Conservation (phyloP, 2,113 vertebrate genomes). For the Desmodus rotundus region DNA sequence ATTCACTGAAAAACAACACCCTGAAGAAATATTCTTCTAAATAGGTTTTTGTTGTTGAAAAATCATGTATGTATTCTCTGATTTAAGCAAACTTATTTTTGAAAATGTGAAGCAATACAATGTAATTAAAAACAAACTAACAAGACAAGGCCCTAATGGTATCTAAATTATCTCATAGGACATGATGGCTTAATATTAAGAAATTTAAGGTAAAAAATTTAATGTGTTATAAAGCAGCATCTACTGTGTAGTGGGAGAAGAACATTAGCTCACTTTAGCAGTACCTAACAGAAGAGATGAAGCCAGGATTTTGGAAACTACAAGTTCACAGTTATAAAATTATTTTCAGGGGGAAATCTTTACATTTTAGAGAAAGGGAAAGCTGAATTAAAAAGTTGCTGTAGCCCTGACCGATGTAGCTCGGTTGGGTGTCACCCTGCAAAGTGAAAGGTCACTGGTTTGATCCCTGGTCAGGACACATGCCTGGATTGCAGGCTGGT, state of each 20-base stretch:
- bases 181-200: neutral
- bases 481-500: no score
- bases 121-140: conserved; percentile 5
- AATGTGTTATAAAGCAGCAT: neutral
- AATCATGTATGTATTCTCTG: neutral
- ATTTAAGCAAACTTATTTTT: conserved; percentile 12
- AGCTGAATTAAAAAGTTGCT: neutral
- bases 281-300: neutral
- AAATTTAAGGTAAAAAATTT: neutral
- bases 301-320: neutral
- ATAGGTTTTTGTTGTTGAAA: neutral
- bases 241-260: neutral
- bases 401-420: no score
- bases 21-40: conserved; percentile 1
- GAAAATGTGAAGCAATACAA: neutral
- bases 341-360: neutral
- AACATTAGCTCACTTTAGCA: neutral
- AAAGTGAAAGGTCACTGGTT: no score
- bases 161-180: neutral
- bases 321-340: neutral
- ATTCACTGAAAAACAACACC: neutral
- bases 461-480: no score
- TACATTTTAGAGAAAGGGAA: neutral
- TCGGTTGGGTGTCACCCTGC: no score
- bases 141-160: neutral